Percentiles rank a stretch among this genome's conserved stretches.
Conservation (phyloP, 2,113 vertebrate species). For the Ailuropoda melanoleuca region DNA sequence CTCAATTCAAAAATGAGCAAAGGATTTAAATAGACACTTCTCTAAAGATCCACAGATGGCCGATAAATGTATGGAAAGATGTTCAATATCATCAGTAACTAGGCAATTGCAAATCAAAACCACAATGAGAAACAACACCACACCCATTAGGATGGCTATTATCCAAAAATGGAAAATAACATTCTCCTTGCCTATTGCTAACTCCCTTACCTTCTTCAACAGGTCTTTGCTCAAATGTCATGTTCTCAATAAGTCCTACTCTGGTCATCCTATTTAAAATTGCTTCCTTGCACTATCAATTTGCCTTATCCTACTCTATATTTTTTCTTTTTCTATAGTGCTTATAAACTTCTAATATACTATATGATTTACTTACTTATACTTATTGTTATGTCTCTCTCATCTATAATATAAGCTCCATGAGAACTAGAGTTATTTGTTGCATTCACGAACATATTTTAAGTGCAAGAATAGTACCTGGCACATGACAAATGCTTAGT, state of each 20-base stretch:
- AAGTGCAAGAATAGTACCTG: background rate
- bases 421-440: background rate
- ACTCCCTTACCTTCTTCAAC: background rate
- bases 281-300: background rate
- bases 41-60: background rate
- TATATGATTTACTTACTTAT: background rate
- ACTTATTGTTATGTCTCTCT: background rate
- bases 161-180: background rate
- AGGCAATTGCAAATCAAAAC: slow-evolving; percentile 33
- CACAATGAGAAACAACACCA: background rate
- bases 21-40: background rate
- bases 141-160: background rate
- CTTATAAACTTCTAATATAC: slow-evolving; percentile 14
- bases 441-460: background rate
- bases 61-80: background rate
- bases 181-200: background rate
- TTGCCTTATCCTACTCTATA: background rate
- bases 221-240: background rate
- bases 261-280: slow-evolving; percentile 3
- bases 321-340: background rate
- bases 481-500: background rate
- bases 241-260: background rate
- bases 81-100: background rate
- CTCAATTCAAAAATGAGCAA: background rate
- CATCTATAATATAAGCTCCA: background rate